Conservation (phyloP, 1,140 invertebrate genomes). For the Drepana arcuata region DNA sequence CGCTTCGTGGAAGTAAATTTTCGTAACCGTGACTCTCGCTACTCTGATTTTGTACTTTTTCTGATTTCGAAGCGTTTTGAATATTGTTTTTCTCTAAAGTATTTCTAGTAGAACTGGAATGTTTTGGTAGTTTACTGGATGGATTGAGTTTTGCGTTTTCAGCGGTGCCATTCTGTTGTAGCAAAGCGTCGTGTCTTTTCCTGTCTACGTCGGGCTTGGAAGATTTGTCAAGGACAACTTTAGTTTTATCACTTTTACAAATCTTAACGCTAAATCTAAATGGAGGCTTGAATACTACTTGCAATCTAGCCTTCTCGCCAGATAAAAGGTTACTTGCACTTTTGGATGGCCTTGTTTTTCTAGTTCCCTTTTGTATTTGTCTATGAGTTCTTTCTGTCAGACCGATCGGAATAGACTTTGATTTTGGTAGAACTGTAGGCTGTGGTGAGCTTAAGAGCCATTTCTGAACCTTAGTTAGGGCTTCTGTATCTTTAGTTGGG, state of each 20-base stretch:
- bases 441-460: conserved; percentile 85
- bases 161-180: conserved; percentile 21
- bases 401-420: conserved; percentile 80
- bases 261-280: conserved; percentile 88
- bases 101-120: conserved; percentile 32
- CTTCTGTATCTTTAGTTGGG: conserved; percentile 74
- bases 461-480: conserved; percentile 86
- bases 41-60: conserved; percentile 25
- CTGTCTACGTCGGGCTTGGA: conserved; percentile 60
- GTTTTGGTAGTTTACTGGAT: conserved; percentile 32
- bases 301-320: conserved; percentile 77
- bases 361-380: conserved; percentile 42
- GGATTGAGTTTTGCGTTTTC: conserved; percentile 37
- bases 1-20: conserved; percentile 48
- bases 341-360: conserved; percentile 65
- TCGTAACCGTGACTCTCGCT: conserved; percentile 41
- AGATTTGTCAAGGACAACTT: conserved; percentile 67
- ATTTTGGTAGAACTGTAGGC: conserved; percentile 74
- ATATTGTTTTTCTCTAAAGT: conserved; percentile 23
- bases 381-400: conserved; percentile 69
- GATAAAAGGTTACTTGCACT: conserved; percentile 69
- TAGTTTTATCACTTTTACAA: conserved; percentile 75
- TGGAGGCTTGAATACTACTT: conserved; percentile 88
- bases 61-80: conserved; percentile 19
- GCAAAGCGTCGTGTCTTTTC: conserved; percentile 42